Evolutionary conservation across 2,113 vertebrate genomes (phyloP).

Genomic region (Entomyzon cyanotis): DNA sequence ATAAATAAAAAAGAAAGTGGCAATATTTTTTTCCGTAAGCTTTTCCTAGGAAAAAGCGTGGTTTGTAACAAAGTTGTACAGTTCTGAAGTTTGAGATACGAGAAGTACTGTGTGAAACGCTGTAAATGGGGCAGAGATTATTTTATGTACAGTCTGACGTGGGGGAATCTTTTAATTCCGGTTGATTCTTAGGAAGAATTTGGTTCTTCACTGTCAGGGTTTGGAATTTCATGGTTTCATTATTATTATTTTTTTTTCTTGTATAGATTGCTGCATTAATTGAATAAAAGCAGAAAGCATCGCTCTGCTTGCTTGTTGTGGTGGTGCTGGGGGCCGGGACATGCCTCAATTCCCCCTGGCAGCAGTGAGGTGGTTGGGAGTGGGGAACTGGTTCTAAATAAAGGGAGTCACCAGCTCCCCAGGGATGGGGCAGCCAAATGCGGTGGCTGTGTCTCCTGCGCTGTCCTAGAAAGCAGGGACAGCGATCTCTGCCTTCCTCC

Average conservation of each 20-base stretch:
- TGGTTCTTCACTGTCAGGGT: slow-evolving; percentile 69
- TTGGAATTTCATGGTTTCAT: slow-evolving; percentile 68
- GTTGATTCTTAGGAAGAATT: slow-evolving; percentile 72
- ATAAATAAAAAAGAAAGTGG: slow-evolving; percentile 52
- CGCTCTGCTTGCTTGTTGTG: neutral
- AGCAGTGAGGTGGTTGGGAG: neutral
- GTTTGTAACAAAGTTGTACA: slow-evolving; percentile 88
- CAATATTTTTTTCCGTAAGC: slow-evolving; percentile 72
- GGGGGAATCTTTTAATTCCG: slow-evolving; percentile 69
- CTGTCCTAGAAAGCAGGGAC: neutral
- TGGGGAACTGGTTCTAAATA: neutral
- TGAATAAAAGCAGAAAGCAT: slow-evolving; percentile 78
- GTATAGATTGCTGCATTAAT: slow-evolving; percentile 78
- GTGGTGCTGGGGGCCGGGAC: neutral
- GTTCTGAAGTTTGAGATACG: slow-evolving; percentile 73
- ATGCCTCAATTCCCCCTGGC: fast-evolving
- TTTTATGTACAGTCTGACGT: slow-evolving; percentile 73
- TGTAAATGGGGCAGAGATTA: slow-evolving; percentile 75
- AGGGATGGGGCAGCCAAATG: fast-evolving
- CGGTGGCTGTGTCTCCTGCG: neutral
- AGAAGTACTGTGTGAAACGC: slow-evolving; percentile 70
- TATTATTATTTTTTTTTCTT: slow-evolving; percentile 45
- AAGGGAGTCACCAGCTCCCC: neutral
- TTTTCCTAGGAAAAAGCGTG: slow-evolving; percentile 78
- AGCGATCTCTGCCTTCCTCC: neutral